Evolutionary conservation across 2,113 vertebrate genomes (phyloP), one percentile per base, ranked within the genome.

Genomic region (Dolichallabes microphthalmus): DNA sequence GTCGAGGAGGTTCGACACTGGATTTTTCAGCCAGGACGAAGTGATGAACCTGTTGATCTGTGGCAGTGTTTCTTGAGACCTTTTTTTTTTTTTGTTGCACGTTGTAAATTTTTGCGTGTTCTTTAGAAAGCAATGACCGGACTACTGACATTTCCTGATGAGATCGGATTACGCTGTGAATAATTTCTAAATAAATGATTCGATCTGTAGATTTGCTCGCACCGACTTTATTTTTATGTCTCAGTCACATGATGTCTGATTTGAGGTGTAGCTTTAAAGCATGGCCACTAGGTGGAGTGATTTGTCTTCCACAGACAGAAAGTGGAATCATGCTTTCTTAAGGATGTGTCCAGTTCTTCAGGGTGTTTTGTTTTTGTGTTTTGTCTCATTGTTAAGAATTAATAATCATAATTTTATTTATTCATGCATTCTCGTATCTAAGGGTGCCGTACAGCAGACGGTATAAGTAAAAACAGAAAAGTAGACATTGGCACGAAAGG

Each of bases 231-330:
- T 84, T 68, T 68, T 82, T 32, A 39, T 84, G 27, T 60, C 22
- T 45, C 0, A 50, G 15, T 27, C 17, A 4, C 30, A 27, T 64
- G 30, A 17, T 22, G 4, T 58, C 25, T 60, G 57, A 66, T 86
- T 82, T 61, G 22, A 27, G 45, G 11, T 86, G 71, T 52, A 74
- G 50, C 22, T 74, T 64, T 50, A 1, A 78, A 63, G 68, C 5
- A 64, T 15, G 1, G 30, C 93, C 94, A 94, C 94, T 93, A 94
- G 94, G 91, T 94, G 94, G 94, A 83, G 92, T 78, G 87, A 90
- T 85, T 82, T 30, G 82, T 87, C 64, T 85, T 90, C 87, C 52
- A 88, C 71, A 88, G 27, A 45, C 71, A 88, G 27, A 45, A 52
- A 52, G 7, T 10, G 25, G 25, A 20, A 45, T 45, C 11, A 57